Base-by-base conservation (phyloP, 2,797 vertebrate genomes). In the Sebastes oblongus region DNA sequence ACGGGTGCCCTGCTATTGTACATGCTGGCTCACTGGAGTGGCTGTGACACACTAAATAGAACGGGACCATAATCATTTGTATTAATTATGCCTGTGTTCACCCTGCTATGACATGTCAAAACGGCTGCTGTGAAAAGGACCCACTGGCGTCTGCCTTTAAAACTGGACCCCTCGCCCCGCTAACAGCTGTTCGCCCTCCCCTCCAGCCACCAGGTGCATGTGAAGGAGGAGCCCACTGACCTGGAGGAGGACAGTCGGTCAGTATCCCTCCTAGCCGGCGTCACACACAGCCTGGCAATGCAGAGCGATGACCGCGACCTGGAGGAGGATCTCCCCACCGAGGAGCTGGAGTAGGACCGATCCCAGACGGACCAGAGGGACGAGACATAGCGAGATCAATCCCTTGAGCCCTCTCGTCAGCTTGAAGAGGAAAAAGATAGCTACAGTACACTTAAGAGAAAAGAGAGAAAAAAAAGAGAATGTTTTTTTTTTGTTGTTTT, bases 221-320 rank as follows among this genome's bases (percentile, higher is more conserved):
- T 99, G 93, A 99, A 99, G 94, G 98, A 99, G 96, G 98, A 99
- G 81, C 98, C 98, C 0, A 95, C 98, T 0, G 98, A 99, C 91
- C 80, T 96, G 0, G 98, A 99, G 91, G 98, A 99, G n/a, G 98
- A 99, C 91, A 92, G 94, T 83, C 94, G 98, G 82, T 97, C 97
- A 0, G 89, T 98, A 30, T 98, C 98, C 0, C 95, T 97, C 71
- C 93, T 98, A 91, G 96, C 96, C 7, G 82, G 95, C 14, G 91
- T 97, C 92, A 97, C 97, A 94, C 97, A 98, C 92, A 97, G 96
- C 95, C 88, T 98, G 90, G 92, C 94, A 32, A 93, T 98, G 94
- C 96, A 97, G 18, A 93, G 95, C 1, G 98, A 98, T 24, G 98
- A 98, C 30, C 97, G 98, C 60, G 97, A 98, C 94, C 95, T 99